Evolutionary conservation across 2,797 vertebrate genomes (phyloP).

Genomic region (Semotilus atromaculatus): DNA sequence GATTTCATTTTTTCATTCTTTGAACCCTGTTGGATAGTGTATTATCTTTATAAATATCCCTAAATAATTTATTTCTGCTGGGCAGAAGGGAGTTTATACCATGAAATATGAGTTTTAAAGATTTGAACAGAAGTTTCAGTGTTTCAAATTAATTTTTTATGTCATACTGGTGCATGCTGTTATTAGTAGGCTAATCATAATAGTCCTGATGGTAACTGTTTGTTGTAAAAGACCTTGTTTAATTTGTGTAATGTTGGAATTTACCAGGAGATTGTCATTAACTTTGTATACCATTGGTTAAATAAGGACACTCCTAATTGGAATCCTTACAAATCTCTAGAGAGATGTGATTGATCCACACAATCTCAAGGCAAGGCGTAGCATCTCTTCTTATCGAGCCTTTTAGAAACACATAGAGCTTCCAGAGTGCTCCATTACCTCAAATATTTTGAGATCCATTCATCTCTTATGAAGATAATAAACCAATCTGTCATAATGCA

Average conservation of each 20-base stretch:
- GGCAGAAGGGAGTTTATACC: neutral
- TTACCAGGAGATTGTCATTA: neutral
- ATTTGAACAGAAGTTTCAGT: neutral
- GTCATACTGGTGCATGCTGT: too few relatives aligned
- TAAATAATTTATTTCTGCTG: neutral
- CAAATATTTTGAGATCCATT: slow-evolving; percentile 27
- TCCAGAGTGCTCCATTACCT: slow-evolving; percentile 41
- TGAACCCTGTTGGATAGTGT: neutral
- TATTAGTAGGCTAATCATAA: neutral
- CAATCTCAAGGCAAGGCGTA: neutral
- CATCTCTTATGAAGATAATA: slow-evolving; percentile 17
- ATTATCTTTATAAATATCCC: neutral
- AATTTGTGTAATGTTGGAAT: neutral
- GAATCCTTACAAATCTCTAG: neutral
- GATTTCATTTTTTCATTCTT: neutral
- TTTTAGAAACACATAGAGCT: slow-evolving; percentile 13
- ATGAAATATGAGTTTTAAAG: neutral
- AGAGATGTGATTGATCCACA: neutral
- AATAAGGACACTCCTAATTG: neutral
- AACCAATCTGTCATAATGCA: slow-evolving; percentile 40
- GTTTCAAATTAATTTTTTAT: neutral
- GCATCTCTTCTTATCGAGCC: neutral
- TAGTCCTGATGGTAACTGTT: neutral
- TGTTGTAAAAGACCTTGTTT: neutral
- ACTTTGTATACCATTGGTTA: neutral